These are phyloP conservation scores for Bombus sibiricus DNA, from an alignment of 1,140 invertebrate genomes.

Conservation along the genomic window DNA sequence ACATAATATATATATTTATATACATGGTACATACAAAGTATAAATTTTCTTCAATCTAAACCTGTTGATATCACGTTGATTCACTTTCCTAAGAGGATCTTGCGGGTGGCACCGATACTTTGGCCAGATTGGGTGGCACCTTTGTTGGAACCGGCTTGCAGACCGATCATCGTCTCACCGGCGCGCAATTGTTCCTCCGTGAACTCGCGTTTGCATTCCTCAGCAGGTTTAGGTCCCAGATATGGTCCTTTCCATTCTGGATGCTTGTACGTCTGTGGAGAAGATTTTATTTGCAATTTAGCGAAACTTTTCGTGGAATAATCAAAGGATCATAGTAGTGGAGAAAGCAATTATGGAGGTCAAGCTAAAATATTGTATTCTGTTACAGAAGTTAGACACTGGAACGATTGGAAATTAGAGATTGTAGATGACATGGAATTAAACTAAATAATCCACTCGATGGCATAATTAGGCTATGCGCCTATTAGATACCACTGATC, in stretches of 20 bases:
- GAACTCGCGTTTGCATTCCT: constrained; percentile 95
- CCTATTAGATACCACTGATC: too few species aligned
- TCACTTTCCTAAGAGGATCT: constrained; percentile 92
- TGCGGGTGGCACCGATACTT: constrained; percentile 94
- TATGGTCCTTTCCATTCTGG: constrained; percentile 93
- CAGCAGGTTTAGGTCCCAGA: constrained; percentile 92
- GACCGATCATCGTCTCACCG: constrained; percentile 92
- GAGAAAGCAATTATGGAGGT: fast-evolving
- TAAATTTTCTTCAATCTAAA: constrained; percentile 61
- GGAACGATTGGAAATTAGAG: too few species aligned
- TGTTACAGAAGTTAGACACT: too few species aligned
- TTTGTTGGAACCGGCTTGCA: constrained; percentile 96
- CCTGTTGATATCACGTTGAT: constrained; percentile 32
- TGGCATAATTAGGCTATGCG: neutral
- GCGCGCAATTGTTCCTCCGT: constrained; percentile 93
- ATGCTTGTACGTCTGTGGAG: constrained; percentile 89
- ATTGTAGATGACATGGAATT: too few species aligned
- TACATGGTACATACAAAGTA: constrained; percentile 71
- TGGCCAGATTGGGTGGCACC: constrained; percentile 94
- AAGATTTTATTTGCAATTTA: neutral
- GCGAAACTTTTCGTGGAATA: too few species aligned
- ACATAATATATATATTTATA: constrained; percentile 49
- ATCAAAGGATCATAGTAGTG: too few species aligned
- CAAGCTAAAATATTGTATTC: too few species aligned
- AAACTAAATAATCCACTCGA: neutral